phyloP scores from a whole-genome alignment of 2,113 vertebrate genomes.

The Bos indicus region DNA sequence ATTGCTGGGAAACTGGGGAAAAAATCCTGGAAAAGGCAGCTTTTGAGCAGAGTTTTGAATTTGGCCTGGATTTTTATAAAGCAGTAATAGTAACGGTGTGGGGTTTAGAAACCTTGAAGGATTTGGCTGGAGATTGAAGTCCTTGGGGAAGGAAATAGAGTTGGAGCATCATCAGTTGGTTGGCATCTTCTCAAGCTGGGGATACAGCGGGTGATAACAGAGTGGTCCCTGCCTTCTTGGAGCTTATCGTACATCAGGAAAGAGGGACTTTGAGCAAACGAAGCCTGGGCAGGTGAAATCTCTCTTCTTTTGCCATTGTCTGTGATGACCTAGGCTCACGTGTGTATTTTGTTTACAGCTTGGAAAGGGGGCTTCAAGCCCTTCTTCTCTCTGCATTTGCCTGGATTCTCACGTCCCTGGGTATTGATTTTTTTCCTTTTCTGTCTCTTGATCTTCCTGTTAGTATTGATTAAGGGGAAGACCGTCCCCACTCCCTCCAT shows the following conservation, averaged over 20 bases:
- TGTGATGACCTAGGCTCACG: not conserved
- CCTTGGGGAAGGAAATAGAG: not conserved
- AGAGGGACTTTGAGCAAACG: not conserved
- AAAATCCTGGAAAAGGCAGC: not conserved
- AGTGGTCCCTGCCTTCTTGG: not conserved
- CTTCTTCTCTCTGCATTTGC: not conserved
- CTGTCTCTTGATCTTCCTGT: conserved; percentile 41
- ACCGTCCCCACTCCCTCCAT: not conserved
- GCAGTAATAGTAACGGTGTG: not conserved
- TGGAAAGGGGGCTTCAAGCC: not conserved
- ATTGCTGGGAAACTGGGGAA: not conserved
- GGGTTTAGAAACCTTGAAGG: not conserved
- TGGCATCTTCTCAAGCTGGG: not conserved
- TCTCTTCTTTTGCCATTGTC: not conserved
- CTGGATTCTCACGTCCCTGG: not conserved
- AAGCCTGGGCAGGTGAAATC: not conserved
- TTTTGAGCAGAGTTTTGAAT: not conserved
- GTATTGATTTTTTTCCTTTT: not conserved
- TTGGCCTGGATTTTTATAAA: not conserved
- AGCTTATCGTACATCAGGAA: not conserved
- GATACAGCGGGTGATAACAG: not conserved
- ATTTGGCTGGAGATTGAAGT: not conserved
- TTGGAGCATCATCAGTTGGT: not conserved
- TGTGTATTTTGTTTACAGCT: not conserved
- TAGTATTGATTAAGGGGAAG: conserved; percentile 6